A percentile compares a stretch with the other conserved stretches of the same genome.
These are phyloP conservation scores for Sycobia sp. DNA, from an alignment of 1,140 invertebrate species.

Conservation along the genomic window DNA sequence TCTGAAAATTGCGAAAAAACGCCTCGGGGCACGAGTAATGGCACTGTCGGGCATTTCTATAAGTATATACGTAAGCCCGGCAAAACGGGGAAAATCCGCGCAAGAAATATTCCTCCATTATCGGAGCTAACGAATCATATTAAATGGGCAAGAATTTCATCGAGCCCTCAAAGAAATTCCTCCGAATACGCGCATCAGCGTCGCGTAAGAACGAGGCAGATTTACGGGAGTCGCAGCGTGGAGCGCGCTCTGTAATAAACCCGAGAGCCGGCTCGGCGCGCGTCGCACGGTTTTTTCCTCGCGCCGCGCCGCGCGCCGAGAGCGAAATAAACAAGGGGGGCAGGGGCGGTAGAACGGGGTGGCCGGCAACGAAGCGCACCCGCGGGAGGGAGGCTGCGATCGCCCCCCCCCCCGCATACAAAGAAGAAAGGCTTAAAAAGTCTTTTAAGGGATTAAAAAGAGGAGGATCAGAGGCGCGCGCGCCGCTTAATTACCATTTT, in stretches of 20 bases:
- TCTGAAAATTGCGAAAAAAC: no score
- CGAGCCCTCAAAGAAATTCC: neutral
- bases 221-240: neutral
- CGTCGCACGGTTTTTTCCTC: neutral
- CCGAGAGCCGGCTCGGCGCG: no score
- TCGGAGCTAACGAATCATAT: neutral
- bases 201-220: neutral
- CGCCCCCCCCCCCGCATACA: neutral
- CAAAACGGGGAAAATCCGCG: no score
- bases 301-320: neutral
- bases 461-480: conserved; percentile 24
- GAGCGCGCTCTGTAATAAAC: no score
- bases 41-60: no score
- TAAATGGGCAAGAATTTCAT: conserved; percentile 8
- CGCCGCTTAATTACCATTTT: conserved; percentile 36
- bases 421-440: conserved; percentile 30
- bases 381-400: neutral
- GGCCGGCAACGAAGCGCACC: no score
- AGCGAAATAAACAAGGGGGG: conserved; percentile 15
- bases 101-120: no score
- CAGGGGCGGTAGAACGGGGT: no score
- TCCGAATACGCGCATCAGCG: neutral
- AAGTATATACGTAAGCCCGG: no score
- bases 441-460: conserved; percentile 34
- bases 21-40: no score